Percentiles rank a stretch among this genome's conserved stretches.
Conservation (phyloP, 2,888 invertebrate species). For the Mythimna vitellina region DNA sequence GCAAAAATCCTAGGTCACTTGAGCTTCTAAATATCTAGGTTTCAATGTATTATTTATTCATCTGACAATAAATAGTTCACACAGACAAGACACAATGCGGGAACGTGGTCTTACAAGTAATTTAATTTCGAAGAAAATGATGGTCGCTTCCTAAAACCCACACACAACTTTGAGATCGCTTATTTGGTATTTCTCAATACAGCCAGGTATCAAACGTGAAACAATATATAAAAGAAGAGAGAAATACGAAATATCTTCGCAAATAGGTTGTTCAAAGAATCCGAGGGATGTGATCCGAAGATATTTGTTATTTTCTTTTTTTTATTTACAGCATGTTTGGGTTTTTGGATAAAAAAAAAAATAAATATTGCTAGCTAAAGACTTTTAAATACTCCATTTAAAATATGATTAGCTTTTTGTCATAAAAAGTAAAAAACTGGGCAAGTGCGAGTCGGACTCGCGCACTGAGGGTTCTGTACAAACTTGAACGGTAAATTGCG, state of each 20-base stretch:
- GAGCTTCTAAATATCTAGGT: no score
- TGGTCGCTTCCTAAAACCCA: background rate
- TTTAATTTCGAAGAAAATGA: background rate
- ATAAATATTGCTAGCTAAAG: no score
- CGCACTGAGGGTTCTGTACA: no score
- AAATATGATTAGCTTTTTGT: no score
- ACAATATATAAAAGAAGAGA: constrained; percentile 37
- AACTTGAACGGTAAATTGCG: no score
- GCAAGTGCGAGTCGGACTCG: no score
- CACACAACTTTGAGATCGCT: constrained; percentile 56
- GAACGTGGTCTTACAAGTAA: background rate
- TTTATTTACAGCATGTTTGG: constrained; percentile 39
- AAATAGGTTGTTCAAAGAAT: constrained; percentile 46
- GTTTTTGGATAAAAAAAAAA: background rate
- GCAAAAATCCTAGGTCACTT: no score
- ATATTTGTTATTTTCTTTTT: constrained; percentile 34
- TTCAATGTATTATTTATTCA: no score
- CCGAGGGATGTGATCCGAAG: constrained; percentile 23
- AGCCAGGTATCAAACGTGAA: constrained; percentile 28
- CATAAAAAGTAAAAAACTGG: no score
- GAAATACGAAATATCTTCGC: constrained; percentile 30
- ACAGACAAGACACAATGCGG: no score
- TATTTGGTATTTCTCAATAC: constrained; percentile 65
- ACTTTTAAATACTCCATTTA: no score
- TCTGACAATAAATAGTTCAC: no score